These are phyloP conservation scores for Amazona vittata DNA, from an alignment of 2,113 vertebrate genomes.

Conservation along the genomic window DNA sequence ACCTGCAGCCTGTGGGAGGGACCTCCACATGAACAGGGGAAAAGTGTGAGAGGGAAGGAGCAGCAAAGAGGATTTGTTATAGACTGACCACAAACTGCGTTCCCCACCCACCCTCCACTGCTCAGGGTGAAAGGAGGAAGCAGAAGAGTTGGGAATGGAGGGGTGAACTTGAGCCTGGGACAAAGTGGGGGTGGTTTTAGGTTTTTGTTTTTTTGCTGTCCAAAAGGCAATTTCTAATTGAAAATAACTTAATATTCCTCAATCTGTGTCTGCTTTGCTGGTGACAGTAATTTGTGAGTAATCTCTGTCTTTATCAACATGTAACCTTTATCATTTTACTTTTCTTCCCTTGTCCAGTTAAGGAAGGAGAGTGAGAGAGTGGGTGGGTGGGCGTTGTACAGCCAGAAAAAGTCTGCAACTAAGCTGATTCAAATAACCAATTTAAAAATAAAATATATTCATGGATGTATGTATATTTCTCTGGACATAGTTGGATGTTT, in stretches of 20 bases:
- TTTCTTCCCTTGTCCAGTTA: not conserved
- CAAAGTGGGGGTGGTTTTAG: not conserved
- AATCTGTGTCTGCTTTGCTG: not conserved
- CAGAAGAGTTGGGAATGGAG: not conserved
- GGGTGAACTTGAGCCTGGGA: not conserved
- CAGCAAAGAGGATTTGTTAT: not conserved
- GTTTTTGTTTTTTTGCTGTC: not conserved
- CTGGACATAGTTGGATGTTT: not conserved
- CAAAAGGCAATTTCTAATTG: not conserved
- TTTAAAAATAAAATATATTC: not conserved
- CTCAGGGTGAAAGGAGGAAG: not conserved
- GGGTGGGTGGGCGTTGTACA: not conserved
- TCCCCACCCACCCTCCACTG: accelerated
- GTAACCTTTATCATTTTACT: not conserved
- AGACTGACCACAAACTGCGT: accelerated
- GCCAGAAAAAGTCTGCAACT: not conserved
- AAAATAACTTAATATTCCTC: not conserved
- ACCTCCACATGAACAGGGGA: not conserved
- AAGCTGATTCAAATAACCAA: not conserved
- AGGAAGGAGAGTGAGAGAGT: not conserved
- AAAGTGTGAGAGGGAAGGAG: not conserved
- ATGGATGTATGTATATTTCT: not conserved
- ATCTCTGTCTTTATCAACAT: not conserved
- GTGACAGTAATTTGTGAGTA: not conserved
- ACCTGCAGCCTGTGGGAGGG: not conserved